phyloP scores from a whole-genome alignment of 1,140 invertebrate genomes.

The Coptotermes formosanus region DNA sequence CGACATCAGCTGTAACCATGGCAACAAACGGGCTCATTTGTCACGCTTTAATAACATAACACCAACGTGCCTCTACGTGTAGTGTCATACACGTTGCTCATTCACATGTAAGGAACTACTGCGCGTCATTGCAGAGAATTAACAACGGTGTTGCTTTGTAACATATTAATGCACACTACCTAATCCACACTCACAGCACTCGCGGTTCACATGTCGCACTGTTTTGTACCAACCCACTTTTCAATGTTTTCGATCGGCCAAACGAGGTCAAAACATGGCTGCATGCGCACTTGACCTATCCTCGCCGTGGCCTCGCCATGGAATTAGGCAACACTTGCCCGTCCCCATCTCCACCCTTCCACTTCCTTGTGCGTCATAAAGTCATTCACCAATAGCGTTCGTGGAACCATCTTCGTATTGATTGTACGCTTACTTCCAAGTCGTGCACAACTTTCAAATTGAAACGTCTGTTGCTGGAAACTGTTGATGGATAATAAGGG shows the following conservation, averaged over 20 bases:
- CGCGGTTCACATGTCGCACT: neutral
- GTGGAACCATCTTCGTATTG: neutral
- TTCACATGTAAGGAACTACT: too few species aligned
- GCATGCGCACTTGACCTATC: constrained; percentile 13
- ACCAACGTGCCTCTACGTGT: too few species aligned
- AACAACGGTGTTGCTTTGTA: too few species aligned
- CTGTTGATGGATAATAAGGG: too few species aligned
- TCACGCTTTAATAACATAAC: too few species aligned
- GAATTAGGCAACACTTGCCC: neutral
- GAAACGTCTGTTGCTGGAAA: too few species aligned
- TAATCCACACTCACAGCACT: neutral
- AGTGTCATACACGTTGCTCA: too few species aligned
- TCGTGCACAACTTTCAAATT: neutral
- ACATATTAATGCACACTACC: too few species aligned
- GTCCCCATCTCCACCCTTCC: neutral
- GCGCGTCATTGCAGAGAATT: too few species aligned
- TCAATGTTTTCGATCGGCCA: neutral
- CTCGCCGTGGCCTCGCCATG: neutral
- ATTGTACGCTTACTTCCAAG: neutral
- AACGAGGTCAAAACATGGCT: constrained; percentile 14
- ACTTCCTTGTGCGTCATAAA: constrained; percentile 1
- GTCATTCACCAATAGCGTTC: constrained; percentile 1
- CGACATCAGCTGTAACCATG: too few species aligned
- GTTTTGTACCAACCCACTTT: constrained; percentile 3
- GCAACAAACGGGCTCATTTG: too few species aligned